Evolutionary conservation across 2,888 invertebrate species (phyloP), one percentile per base, ranked within the genome.

Genomic region (Ptycholaimellus sp.): DNA sequence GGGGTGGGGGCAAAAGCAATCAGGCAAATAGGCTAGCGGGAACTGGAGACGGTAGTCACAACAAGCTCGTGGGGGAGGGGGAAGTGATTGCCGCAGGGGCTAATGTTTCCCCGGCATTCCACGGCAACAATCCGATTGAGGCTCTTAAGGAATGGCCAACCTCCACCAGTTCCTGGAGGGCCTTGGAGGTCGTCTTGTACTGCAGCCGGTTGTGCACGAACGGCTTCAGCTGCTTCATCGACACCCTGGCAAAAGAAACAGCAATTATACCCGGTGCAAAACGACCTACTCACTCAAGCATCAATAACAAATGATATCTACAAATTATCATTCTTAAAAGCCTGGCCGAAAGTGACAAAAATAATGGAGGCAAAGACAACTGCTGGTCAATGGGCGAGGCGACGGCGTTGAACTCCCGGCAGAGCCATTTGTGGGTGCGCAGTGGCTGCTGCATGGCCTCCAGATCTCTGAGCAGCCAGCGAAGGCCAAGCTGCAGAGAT

Each of bases 201-300:
- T 56, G 56, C 4, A 55, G 41, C 0, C 46, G 44, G 1, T 49
- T 50, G 37, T 56, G 56, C 6, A 56, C 50, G 36, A 54, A 56
- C 11, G 56, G 56, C 38, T 55, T 56, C 50, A 56, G 52, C 36
- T 53, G 49, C 35, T 51, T 51, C 32, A 53, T 44, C 16, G 53
- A 46, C 1, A 56, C 47, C 21, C 52, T 51, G 34, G 21, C 35
- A 36, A 13, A 17, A 14, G 13, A 3, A 14, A 5, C 17, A 34
- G 14, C 13, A 19, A 20, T 28, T n/a, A 20, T 18, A 16, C 20
- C 3, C 27, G 22, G 4, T 14, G 4, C 27, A 23, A 11, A 13
- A 3, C n/a, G 4, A n/a, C 5, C 25, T 4, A 22, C 5, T 6
- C 25, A 22, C 3, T 20, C 14, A 7, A 25, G 5, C n/a, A n/a